Evolutionary conservation across 2,888 invertebrate species (phyloP).

Genomic region (Polydrusus cervinus): DNA sequence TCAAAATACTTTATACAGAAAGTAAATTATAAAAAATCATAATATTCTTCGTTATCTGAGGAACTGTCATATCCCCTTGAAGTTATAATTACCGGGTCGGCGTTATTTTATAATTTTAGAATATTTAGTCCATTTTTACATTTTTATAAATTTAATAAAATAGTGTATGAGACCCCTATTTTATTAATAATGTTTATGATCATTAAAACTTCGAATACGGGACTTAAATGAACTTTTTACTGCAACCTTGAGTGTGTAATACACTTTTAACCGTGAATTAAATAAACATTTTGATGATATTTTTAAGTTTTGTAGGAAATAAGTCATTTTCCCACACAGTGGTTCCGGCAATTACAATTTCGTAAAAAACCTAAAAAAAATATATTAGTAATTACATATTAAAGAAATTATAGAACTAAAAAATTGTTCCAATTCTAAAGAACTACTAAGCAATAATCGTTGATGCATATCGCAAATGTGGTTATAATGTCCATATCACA

Average conservation of each 20-base stretch:
- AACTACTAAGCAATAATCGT: too few species aligned
- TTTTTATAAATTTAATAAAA: background rate
- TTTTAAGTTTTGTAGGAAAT: constrained; percentile 20
- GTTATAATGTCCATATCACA: too few species aligned
- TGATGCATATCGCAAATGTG: too few species aligned
- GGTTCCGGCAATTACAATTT: background rate
- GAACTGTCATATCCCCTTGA: background rate
- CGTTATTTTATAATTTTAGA: too few species aligned
- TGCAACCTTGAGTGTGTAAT: constrained; percentile 16
- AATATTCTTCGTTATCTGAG: too few species aligned
- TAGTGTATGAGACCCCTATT: constrained; percentile 6
- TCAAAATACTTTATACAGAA: too few species aligned
- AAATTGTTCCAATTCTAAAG: too few species aligned
- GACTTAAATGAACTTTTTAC: constrained; percentile 19
- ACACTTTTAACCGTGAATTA: constrained; percentile 14
- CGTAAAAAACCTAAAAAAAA: background rate
- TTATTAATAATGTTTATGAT: background rate
- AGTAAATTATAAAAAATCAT: too few species aligned
- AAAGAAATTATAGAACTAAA: background rate
- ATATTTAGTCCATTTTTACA: too few species aligned
- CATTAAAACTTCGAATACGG: background rate
- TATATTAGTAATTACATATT: background rate
- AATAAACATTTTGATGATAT: constrained; percentile 25
- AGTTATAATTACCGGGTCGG: too few species aligned
- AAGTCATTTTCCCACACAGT: constrained; percentile 4